Evolutionary conservation across 2,888 invertebrate genomes (phyloP).

Genomic region (Phorcus lineatus): DNA sequence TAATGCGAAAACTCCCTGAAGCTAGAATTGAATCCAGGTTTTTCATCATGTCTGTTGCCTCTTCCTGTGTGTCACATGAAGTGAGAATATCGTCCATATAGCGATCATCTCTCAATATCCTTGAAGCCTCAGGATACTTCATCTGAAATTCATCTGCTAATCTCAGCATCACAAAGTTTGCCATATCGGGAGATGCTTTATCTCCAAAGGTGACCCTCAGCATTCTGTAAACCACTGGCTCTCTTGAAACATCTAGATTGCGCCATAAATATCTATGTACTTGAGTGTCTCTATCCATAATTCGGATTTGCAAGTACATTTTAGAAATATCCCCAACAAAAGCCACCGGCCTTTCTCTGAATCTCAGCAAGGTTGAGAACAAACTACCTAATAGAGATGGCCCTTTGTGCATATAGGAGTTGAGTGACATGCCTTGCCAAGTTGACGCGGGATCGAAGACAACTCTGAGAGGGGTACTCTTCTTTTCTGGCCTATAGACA

Average conservation of each 20-base stretch:
- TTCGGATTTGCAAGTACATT: slow-evolving; percentile 7
- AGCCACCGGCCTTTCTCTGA: too few species aligned
- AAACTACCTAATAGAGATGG: slow-evolving; percentile 26
- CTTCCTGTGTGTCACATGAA: neutral
- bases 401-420: slow-evolving; percentile 26
- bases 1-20: slow-evolving; percentile 25
- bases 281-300: neutral
- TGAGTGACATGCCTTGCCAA: slow-evolving; percentile 1
- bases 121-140: slow-evolving; percentile 19
- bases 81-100: slow-evolving; percentile 31
- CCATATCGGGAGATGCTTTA: slow-evolving; percentile 32
- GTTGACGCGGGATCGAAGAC: slow-evolving; percentile 20
- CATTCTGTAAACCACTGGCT: too few species aligned
- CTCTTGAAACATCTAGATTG: neutral
- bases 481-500: slow-evolving; percentile 10
- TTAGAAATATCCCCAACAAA: neutral
- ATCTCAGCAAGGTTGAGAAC: neutral
- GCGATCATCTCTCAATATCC: slow-evolving; percentile 4
- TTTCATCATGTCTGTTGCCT: slow-evolving; percentile 6
- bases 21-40: slow-evolving; percentile 9
- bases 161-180: slow-evolving; percentile 24
- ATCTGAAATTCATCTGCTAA: slow-evolving; percentile 17
- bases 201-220: slow-evolving; percentile 21
- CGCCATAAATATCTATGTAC: slow-evolving; percentile 29
- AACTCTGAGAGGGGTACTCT: slow-evolving; percentile 26